Evolutionary conservation across 1,140 invertebrate genomes (phyloP).

Genomic region (Diachasma alloeum): DNA sequence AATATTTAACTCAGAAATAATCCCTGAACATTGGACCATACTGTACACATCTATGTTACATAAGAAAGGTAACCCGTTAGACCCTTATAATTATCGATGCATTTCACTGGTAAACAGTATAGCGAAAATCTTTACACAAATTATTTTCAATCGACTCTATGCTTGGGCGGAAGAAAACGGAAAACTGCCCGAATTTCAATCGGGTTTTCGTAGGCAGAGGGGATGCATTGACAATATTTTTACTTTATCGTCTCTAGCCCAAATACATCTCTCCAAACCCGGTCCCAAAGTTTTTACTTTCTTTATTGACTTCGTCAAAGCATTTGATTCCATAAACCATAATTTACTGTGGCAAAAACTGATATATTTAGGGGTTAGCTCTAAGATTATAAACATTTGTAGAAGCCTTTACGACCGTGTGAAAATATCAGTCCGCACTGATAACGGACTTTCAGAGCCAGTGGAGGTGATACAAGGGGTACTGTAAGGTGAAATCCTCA

Average conservation of each 20-base stretch:
- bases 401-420: background rate
- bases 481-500: slow-evolving; percentile 15
- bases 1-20: slow-evolving; percentile 31
- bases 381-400: background rate
- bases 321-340: background rate
- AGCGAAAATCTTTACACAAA: slow-evolving; percentile 36
- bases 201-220: slow-evolving; percentile 33
- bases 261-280: slow-evolving; percentile 9
- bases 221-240: slow-evolving; percentile 38
- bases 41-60: background rate
- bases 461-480: background rate
- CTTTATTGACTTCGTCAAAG: slow-evolving; percentile 7
- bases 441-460: background rate
- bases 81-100: slow-evolving; percentile 38
- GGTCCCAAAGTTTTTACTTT: too few species aligned
- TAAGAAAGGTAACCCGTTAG: slow-evolving; percentile 32
- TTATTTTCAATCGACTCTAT: slow-evolving; percentile 25
- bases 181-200: slow-evolving; percentile 34
- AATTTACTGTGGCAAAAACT: slow-evolving; percentile 12
- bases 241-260: slow-evolving; percentile 9
- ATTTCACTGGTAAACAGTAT: slow-evolving; percentile 36
- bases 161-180: slow-evolving; percentile 26
- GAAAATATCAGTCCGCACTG: background rate
- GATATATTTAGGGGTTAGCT: background rate
- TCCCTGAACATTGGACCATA: slow-evolving; percentile 35